These are phyloP conservation scores for Rhogogaster chlorosoma DNA, from an alignment of 2,888 invertebrate genomes.

Conservation along the genomic window DNA sequence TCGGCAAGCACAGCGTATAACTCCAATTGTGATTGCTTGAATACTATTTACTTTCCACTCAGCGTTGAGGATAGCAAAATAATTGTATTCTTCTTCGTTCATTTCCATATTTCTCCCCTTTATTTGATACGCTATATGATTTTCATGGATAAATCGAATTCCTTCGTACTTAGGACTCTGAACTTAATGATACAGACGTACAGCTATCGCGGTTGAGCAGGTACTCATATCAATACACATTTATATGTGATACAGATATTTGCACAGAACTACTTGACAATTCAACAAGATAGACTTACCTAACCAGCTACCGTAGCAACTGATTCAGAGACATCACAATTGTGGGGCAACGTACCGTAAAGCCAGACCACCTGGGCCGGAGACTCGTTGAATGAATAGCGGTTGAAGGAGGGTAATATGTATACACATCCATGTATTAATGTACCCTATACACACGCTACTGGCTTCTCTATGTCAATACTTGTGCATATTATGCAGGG, in stretches of 20 bases:
- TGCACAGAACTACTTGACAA: neutral
- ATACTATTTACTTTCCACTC: neutral
- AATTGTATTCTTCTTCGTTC: neutral
- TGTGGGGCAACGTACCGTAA: constrained; percentile 15
- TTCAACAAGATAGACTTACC: neutral
- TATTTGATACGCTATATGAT: neutral
- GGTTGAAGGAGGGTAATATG: constrained; percentile 17
- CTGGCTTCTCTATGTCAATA: neutral
- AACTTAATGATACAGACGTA: neutral
- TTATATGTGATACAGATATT: neutral
- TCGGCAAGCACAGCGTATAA: neutral
- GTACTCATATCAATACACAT: neutral
- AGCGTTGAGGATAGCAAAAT: neutral
- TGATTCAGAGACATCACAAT: constrained; percentile 13
- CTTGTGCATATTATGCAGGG: neutral
- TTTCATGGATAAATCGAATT: neutral
- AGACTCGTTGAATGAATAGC: constrained; percentile 14
- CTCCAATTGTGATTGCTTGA: neutral
- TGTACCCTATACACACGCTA: neutral
- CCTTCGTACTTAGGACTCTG: neutral
- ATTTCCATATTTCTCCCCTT: neutral
- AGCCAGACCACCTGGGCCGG: neutral
- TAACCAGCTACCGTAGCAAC: constrained; percentile 27
- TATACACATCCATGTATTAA: neutral
- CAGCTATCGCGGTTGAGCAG: neutral